Evolutionary conservation across 2,888 invertebrate species (phyloP), one percentile per base, ranked within the genome.

Genomic region (Caenorhabditis japonica): DNA sequence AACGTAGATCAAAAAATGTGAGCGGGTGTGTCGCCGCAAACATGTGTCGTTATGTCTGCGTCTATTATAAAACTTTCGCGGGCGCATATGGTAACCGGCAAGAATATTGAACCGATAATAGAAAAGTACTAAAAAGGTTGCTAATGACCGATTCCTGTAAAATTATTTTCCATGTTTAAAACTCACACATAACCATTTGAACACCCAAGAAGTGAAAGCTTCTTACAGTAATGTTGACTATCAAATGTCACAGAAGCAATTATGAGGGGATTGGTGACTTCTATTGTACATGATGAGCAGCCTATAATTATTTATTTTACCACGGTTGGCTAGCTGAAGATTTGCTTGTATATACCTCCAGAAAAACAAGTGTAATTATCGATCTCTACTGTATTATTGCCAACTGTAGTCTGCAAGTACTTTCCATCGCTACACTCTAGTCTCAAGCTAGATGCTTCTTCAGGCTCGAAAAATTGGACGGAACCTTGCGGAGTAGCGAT

Each of bases 291-390:
- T 0, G 52, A 61, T 1, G 61, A 61, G 27, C 61, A 61, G 10
- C 61, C 61, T 61, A 27, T 38, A 44, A 39, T 5, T 13, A 38
- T 41, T 15, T 15, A 7, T n/a, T 46, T 25, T 27, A 8, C n/a
- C n/a, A n/a, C 12, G 19, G 27, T 4, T 21, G 13, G 10, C 10
- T 30, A 8, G 17, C 8, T 5, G 12, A n/a, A 49, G n/a, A 25
- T 2, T 7, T 15, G n/a, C 8, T 5, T 10, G n/a, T 27, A 30
- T 3, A 4, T 33, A 61, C 60, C 60, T 61, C 60, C 60, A 17
- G 30, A n/a, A 33, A 61, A 61, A 43, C 60, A 61, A 4, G 60
- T 61, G 25, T 61, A 61, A 38, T 39, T 51, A 2, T 51, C 34
- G 2, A 61, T 43, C 12, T 4, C 12, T 7, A 61, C 43, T 7